Base-by-base conservation (phyloP, 2,888 invertebrate species). In the Cerastoderma edule region DNA sequence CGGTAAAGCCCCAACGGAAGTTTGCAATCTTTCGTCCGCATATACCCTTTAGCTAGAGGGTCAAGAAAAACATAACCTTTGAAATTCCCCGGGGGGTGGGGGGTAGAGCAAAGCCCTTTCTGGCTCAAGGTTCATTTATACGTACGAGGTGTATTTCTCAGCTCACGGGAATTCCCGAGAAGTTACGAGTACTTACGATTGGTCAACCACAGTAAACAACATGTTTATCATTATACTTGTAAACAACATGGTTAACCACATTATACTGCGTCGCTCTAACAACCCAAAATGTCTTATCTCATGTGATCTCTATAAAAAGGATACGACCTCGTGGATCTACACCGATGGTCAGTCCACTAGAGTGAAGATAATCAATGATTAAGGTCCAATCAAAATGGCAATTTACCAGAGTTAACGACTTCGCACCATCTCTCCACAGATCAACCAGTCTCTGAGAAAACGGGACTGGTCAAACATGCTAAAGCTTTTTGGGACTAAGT, bases 321-420 rank as follows among this genome's bases (percentile, higher is more conserved):
- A 2, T 16, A n/a, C n/a, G n/a, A 46, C 46, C 46, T 46, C 46
- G 46, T 46, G n/a, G 19, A 1, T n/a, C 5, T n/a, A 16, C 5
- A 2, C 2, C 46, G 1, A 3, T n/a, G 19, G 1, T n/a, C 19
- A 1, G 2, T 46, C 5, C 5, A 46, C 19, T 46, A 16, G 5
- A 19, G n/a, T n/a, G n/a, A n/a, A 16, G 46, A 46, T 46, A 46
- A 46, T 46, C 46, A 46, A 46, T 46, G 46, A 46, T 46, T 46
- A 46, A n/a, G 46, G 16, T 46, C 46, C 46, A 46, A 46, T 46
- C 46, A 46, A 46, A 46, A 46, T n/a, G n/a, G 46, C 5, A 46
- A 46, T 46, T 46, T 46, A 46, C n/a, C n/a, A 19, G 46, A n/a
- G 2, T 46, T 46, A 46, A 46, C 46, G 46, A 46, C 46, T 46